Evolutionary conservation across 2,888 invertebrate genomes (phyloP), one percentile per base, ranked within the genome.

Genomic region (Biston stratarius): DNA sequence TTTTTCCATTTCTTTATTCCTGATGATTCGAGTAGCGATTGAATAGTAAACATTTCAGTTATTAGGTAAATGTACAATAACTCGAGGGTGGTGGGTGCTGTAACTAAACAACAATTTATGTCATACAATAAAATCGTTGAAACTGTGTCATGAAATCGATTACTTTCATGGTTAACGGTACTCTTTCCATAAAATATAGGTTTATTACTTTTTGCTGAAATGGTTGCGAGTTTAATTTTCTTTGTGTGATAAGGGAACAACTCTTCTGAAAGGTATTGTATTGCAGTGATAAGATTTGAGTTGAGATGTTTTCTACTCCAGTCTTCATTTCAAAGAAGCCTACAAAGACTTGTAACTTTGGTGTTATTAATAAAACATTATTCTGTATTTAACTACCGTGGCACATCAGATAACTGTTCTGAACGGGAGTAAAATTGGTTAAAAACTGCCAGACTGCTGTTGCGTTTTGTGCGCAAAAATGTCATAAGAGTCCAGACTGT

Each of bases 71-170:
- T 33, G 14, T 3, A 24, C 11, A 11, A 47, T 38, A 49, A 2
- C 8, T 34, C 8, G 48, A 56, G 45, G 15, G 15, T 14, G 34
- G 45, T 45, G n/a, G 48, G 48, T 59, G 36, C 53, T 62, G 61
- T 59, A 63, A 60, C 60, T 58, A 61, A 68, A 70, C 58, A 51
- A 51, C 70, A 71, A 68, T 71, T 67, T 67, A 64, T 61, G 63
- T 64, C 62, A 53, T 64, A 48, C 53, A 70, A 71, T 73, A 71
- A 68, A 67, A 44, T 14, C 33, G 24, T 24, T 53, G 56, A 40
- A 73, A 70, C 51, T 64, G 68, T 71, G 70, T 61, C 67, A 52
- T 61, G 64, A 61, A 71, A 71, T 74, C 70, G 56, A 72, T 72
- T 72, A 65, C 53, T 56, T 33, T 56, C 59, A 71, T 40, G 60